A percentile compares a stretch with the other conserved stretches of the same genome.
These are phyloP conservation scores for Phainopepla nitens DNA, from an alignment of 2,113 vertebrate genomes.

Conservation along the genomic window DNA sequence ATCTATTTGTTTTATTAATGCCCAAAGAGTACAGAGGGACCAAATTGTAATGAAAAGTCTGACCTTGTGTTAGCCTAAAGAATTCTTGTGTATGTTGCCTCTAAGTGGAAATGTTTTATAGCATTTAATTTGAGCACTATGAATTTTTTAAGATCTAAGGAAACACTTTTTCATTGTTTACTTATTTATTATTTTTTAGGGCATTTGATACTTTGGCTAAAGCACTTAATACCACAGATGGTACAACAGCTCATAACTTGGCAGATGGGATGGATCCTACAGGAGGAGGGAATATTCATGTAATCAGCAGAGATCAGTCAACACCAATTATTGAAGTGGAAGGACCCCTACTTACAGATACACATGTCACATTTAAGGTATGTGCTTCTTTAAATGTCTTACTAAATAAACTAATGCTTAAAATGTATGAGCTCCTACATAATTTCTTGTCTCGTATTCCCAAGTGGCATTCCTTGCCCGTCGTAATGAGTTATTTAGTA, in stretches of 20 bases:
- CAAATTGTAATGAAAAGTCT: not conserved
- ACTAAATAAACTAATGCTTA: not conserved
- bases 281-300: slow-evolving; percentile 88
- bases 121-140: not conserved
- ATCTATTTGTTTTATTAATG: not conserved
- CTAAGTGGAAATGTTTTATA: not conserved
- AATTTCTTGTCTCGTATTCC: not conserved
- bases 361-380: slow-evolving; percentile 96
- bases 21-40: not conserved
- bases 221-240: slow-evolving; percentile 90
- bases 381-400: not conserved
- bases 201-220: slow-evolving; percentile 99
- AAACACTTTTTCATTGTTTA: not conserved
- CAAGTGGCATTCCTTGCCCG: not conserved
- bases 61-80: not conserved
- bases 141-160: not conserved
- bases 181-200: slow-evolving; percentile 67
- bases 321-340: slow-evolving; percentile 98
- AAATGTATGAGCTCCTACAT: not conserved
- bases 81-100: not conserved
- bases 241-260: slow-evolving; percentile 72
- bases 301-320: slow-evolving; percentile 94
- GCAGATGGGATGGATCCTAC: slow-evolving; percentile 79
- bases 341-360: slow-evolving; percentile 95
- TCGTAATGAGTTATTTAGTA: not conserved